Base-by-base conservation (phyloP, 2,888 invertebrate species). In the Protodeltote pygarga region DNA sequence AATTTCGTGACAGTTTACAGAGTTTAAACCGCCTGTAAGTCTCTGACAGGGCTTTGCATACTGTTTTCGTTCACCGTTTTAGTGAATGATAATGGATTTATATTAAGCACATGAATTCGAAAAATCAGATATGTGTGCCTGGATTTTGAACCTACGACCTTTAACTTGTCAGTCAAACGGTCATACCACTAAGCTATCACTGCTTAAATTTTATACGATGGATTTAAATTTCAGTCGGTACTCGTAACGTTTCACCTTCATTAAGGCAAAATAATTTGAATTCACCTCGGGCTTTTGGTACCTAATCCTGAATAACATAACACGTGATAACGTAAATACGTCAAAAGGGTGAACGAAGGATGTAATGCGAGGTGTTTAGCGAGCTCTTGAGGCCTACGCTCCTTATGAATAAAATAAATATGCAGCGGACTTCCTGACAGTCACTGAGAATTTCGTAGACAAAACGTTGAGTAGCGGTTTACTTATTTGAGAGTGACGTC, bases 321-420 rank as follows among this genome's bases (percentile, higher is more conserved):
- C 66, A 67, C 50, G 64, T 60, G 63, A 65, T 73, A 72, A 71
- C 67, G 68, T 74, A 76, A 76, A 75, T 75, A 70, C 72, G 67
- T 80, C 75, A 74, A 73, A 79, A 75, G 72, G 71, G 70, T 67
- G 70, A 75, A 71, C 60, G 62, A 65, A 71, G 71, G 67, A 67
- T 76, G 70, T 81, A 75, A 81, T 77, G 65, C 53, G 73, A 71
- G 74, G 76, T 77, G 75, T 78, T 83, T 79, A 78, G 75, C 65
- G 64, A 60, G 71, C 69, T 73, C 66, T 60, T 52, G 61, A 52
- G 66, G 59, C 64, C 64, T 70, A 57, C 69, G 63, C 55, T 65
- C 48, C 73, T 76, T 78, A 77, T 80, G 77, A 81, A 82, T 81
- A 81, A 77, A 81, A 82, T 81, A 81, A 77, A 79, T 77, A 77